Base-by-base conservation (phyloP, 2,113 vertebrate genomes). In the Anthoscopus minutus region DNA sequence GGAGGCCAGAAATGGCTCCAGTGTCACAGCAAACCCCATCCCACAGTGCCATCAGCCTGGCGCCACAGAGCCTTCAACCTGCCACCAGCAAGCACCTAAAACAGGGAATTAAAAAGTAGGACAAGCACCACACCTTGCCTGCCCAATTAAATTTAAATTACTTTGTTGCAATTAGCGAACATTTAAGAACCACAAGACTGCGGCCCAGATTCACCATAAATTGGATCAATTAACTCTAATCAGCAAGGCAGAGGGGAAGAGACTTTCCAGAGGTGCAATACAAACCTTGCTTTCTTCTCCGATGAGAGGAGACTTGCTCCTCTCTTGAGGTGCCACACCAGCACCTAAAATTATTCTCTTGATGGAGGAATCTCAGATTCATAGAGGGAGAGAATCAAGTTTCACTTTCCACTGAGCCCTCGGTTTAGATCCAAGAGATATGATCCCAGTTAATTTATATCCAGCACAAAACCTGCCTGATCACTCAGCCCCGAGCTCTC, bases 21-120 rank as follows among this genome's bases (percentile, higher is more conserved):
- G 42, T 0, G 11, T 1, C 8, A 3, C 31, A 61, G 64, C 15
- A 31, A 62, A 38, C 13, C 40, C 33, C 60, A 27, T 2, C 40
- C 65, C 11, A 3, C 11, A 15, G 7, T 1, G 42, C 40, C 70
- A 38, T 1, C 61, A 9, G 16, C 6, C 13, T 10, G 40, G 20
- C 6, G 38, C 24, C 4, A 22, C 9, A 1, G 5, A 0, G 23
- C 31, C 37, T 61, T 15, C 79, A 4, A 1, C 3, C n/a, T 37
- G 22, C 2, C 48, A 5, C 0, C 13, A 44, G 47, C 48, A 65
- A 78, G 58, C 0, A 25, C 51, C 51, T 45, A 7, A 10, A 51
- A 56, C 2, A 14, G 33, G 30, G 23, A 33, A 54, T 15, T 17
- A 12, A n/a, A 60, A 80, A 33, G 8, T 0, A 42, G 42, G 42